Percentiles rank a stretch among this genome's conserved stretches.
Conservation (phyloP, 2,888 invertebrate genomes). For the Sinohyriopsis cumingii region DNA sequence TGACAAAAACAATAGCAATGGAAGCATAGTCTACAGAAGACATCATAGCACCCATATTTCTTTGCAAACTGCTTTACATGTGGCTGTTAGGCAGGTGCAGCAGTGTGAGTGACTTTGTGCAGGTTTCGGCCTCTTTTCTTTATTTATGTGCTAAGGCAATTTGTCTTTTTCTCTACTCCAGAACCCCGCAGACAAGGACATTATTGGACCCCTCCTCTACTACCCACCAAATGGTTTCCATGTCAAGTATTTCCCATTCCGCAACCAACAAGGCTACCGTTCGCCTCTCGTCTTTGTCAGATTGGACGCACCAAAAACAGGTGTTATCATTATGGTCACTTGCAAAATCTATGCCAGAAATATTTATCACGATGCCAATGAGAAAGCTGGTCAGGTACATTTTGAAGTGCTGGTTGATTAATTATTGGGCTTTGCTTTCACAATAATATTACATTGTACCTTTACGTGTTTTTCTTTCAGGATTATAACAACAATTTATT, state of each 20-base stretch:
- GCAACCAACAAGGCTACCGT: constrained; percentile 72
- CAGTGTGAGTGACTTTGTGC: too few species aligned
- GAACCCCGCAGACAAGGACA: constrained; percentile 93
- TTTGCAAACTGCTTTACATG: too few species aligned
- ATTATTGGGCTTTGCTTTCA: neutral
- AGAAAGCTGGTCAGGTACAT: constrained; percentile 93
- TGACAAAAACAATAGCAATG: too few species aligned
- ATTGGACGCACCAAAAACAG: constrained; percentile 69
- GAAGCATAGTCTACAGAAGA: too few species aligned
- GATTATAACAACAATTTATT: too few species aligned
- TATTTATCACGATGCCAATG: constrained; percentile 85
- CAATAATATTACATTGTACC: too few species aligned
- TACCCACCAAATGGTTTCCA: constrained; percentile 76
- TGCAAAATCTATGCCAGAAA: constrained; percentile 74
- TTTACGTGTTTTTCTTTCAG: too few species aligned
- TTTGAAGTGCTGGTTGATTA: constrained; percentile 95
- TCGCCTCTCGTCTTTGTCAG: constrained; percentile 73
- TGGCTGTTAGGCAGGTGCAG: too few species aligned
- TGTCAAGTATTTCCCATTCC: constrained; percentile 77
- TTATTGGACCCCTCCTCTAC: constrained; percentile 92
- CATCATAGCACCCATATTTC: too few species aligned
- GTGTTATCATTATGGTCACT: constrained; percentile 72
- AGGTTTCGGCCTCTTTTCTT: too few species aligned
- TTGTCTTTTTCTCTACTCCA: constrained; percentile 32
- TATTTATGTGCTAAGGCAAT: too few species aligned